Percentiles rank a stretch among this genome's conserved stretches.
phyloP scores from a whole-genome alignment of 2,113 vertebrate species.

The Arenaria interpres region DNA sequence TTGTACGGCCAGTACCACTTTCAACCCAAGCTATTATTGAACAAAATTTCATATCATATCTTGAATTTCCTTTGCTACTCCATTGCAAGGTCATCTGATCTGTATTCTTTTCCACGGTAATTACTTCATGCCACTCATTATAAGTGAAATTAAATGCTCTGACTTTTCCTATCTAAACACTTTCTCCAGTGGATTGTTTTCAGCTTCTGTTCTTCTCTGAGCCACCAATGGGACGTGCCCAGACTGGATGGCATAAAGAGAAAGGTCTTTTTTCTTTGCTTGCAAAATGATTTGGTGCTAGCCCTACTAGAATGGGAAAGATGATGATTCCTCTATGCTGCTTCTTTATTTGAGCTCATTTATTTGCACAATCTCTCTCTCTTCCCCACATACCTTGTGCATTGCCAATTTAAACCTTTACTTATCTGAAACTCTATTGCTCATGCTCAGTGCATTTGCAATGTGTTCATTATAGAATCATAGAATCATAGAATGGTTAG shows the following conservation, averaged over 20 bases:
- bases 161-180: neutral
- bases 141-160: neutral
- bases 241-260: neutral
- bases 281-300: neutral
- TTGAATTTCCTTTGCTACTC: neutral
- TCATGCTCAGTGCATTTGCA: neutral
- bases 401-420: neutral
- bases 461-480: neutral
- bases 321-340: neutral
- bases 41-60: neutral
- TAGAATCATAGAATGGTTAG: no score
- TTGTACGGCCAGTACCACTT: neutral
- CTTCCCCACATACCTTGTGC: neutral
- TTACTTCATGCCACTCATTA: neutral
- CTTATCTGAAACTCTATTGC: neutral
- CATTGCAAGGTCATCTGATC: neutral
- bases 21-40: neutral
- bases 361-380: neutral
- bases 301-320: neutral
- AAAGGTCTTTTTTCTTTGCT: neutral
- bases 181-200: neutral
- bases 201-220: neutral
- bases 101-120: neutral
- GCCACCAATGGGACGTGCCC: accelerated
- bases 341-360: neutral